These are phyloP conservation scores for Blastobasis adustella DNA, from an alignment of 2,888 invertebrate species.

Conservation along the genomic window DNA sequence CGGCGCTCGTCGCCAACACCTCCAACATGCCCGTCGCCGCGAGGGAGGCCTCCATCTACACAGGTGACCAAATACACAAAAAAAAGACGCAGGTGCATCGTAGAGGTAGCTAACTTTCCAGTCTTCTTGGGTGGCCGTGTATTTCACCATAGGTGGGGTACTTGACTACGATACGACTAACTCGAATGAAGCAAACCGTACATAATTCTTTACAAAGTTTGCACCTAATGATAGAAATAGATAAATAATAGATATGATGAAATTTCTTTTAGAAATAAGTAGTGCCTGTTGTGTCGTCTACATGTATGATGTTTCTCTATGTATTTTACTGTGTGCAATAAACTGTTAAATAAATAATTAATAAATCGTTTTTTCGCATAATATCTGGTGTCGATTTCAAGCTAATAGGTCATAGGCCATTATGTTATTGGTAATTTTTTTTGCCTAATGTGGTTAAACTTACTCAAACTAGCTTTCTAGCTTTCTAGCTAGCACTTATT, in stretches of 20 bases:
- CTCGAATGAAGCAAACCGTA: background rate
- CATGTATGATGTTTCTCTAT: too few species aligned
- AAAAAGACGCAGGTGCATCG: background rate
- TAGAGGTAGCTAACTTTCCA: background rate
- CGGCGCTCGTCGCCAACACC: constrained; percentile 98
- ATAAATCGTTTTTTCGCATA: background rate
- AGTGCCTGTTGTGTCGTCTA: too few species aligned
- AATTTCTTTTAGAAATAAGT: too few species aligned
- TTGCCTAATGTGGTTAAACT: too few species aligned
- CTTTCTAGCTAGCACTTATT: too few species aligned
- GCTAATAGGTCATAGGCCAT: too few species aligned
- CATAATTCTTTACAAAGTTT: background rate
- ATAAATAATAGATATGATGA: too few species aligned
- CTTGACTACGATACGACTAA: background rate
- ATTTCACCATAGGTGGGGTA: background rate
- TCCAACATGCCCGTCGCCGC: constrained; percentile 99
- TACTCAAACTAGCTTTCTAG: too few species aligned
- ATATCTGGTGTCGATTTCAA: background rate
- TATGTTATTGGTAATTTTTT: too few species aligned
- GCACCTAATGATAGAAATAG: background rate
- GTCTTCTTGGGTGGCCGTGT: background rate
- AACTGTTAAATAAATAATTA: too few species aligned
- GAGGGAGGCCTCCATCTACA: constrained; percentile 99
- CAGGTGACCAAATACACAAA: constrained; percentile 72
- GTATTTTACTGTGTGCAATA: too few species aligned